Evolutionary conservation across 2,113 vertebrate species (phyloP), one percentile per base, ranked within the genome.

Genomic region (Thinocorus orbignyianus): DNA sequence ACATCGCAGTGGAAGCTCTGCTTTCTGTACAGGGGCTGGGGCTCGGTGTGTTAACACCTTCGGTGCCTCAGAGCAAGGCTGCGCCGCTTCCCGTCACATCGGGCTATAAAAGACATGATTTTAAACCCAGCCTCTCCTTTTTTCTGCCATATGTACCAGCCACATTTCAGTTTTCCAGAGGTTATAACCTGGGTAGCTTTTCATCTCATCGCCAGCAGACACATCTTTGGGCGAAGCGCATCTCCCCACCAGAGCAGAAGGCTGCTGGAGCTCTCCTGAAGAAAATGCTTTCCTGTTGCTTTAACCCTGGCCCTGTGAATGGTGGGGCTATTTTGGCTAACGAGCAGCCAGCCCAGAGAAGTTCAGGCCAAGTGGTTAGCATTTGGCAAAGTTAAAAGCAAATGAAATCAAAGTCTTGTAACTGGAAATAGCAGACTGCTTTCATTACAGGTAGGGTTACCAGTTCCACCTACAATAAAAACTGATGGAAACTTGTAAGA

Each of bases 401-500:
- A 86, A 81, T 83, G 26, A 83, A 95, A 92, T 35, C 71, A 83
- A n/a, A n/a, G 80, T 51, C 71, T 57, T 65, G 76, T 35, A 80
- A 52, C 31, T 77, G 58, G 30, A 91, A 94, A 66, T 33, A 24
- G 82, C 86, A 92, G 76, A 17, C 48, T 64, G 23, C 80, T 91
- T 86, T 54, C 83, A 54, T 89, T 86, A 44, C 77, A 87, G 60
- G 66, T 78, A 66, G 72, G 48, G 60, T 61, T 57, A 73, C 68
- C 16, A 61, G 72, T 86, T 89, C 77, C 33, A 86, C 84, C 69
- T 81, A 91, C 65, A 62, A 66, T 73, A 86, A 89, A 92, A 96
- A 46, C 41, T 31, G 54, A 16, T 70, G 72, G 77, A 77, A 73
- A 91, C 66, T 22, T 68, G 23, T 68, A 76, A 90, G 33, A 94